Percentiles rank a stretch among this genome's conserved stretches.
phyloP scores from a whole-genome alignment of 2,113 vertebrate species.

The Mohoua ochrocephala region DNA sequence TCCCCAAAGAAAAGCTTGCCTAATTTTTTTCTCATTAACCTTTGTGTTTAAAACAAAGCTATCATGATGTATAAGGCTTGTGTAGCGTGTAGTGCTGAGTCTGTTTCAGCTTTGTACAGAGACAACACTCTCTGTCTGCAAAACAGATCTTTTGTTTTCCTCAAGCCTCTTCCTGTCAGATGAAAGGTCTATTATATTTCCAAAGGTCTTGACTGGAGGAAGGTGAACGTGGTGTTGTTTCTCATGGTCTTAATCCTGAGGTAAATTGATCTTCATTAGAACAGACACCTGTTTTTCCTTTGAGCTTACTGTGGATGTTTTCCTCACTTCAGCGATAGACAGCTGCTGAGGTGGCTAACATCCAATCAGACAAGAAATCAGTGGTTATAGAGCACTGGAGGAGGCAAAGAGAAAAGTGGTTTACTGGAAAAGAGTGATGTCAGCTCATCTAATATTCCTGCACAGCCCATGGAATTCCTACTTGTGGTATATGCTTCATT shows the following conservation, averaged over 20 bases:
- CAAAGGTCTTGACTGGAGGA: background rate
- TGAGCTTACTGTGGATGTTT: background rate
- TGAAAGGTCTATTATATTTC: background rate
- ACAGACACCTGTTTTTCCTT: background rate
- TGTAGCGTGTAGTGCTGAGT: background rate
- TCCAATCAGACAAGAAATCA: background rate
- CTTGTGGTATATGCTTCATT: background rate
- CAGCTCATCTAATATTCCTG: background rate
- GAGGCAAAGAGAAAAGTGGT: background rate
- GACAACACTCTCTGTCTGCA: background rate
- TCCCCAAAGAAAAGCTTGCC: background rate
- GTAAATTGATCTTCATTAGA: background rate
- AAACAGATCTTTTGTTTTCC: background rate
- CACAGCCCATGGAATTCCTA: background rate
- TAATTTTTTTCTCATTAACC: background rate
- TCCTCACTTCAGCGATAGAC: background rate
- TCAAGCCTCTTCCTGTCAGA: background rate
- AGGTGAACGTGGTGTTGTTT: background rate
- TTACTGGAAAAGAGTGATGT: background rate
- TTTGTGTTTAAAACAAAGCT: background rate
- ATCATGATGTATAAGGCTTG: background rate
- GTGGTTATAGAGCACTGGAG: background rate
- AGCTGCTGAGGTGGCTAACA: background rate
- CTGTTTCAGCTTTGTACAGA: background rate
- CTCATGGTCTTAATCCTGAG: background rate